phyloP scores from a whole-genome alignment of 2,113 vertebrate species.

The Pluvianellus socialis region DNA sequence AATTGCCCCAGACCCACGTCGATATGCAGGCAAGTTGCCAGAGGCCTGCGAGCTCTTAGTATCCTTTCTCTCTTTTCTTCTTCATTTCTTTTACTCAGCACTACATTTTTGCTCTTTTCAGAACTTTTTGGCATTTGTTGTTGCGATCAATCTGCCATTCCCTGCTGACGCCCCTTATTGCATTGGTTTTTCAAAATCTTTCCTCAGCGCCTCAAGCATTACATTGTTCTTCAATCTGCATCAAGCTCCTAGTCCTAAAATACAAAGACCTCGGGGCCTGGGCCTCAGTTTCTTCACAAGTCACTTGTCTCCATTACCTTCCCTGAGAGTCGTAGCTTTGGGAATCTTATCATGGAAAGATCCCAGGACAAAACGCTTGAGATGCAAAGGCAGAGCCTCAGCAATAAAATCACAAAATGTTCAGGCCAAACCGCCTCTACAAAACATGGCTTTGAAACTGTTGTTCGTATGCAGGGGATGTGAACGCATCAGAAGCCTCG shows the following conservation, averaged over 20 bases:
- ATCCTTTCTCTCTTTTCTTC: not conserved
- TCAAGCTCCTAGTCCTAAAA: not conserved
- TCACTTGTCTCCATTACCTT: not conserved
- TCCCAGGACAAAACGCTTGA: not conserved
- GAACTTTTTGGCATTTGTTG: not conserved
- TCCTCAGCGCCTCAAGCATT: not conserved
- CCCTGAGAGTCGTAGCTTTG: not conserved
- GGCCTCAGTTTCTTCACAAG: not conserved
- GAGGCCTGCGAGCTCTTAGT: not conserved
- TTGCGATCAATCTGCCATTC: conserved; percentile 23
- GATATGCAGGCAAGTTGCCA: not conserved
- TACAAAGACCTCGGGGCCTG: not conserved
- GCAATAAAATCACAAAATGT: not conserved
- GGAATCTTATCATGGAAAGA: not conserved
- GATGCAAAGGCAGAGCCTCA: not conserved
- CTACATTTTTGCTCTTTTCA: not conserved
- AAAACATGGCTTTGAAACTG: not conserved
- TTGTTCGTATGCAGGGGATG: not conserved
- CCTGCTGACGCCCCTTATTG: not conserved
- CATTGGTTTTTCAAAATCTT: not conserved
- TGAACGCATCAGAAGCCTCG: not conserved
- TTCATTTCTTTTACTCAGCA: not conserved
- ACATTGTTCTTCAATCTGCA: not conserved
- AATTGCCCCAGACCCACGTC: not conserved
- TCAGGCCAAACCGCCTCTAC: not conserved